Conservation (phyloP, 2,888 invertebrate species). For the Auanema sp. region DNA sequence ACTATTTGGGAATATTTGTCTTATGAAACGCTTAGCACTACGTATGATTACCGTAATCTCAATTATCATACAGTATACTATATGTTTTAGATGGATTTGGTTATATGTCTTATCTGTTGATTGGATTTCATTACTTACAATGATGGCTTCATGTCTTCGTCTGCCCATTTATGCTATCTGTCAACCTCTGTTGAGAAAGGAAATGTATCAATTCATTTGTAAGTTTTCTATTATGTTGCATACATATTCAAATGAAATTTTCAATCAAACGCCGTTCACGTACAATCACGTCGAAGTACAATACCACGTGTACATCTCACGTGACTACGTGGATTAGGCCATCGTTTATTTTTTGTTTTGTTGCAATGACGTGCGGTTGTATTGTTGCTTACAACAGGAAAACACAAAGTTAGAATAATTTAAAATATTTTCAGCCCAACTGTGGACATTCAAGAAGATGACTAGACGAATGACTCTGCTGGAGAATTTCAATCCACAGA, state of each 20-base stretch:
- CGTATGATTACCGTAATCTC: constrained; percentile 21
- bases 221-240: constrained; percentile 7
- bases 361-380: constrained; percentile 5
- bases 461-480: constrained; percentile 21
- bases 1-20: constrained; percentile 46
- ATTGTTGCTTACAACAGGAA: not conserved
- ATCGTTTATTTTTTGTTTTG: not conserved
- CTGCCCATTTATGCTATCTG: constrained; percentile 47
- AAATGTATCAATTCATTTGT: constrained; percentile 40
- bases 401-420: not conserved
- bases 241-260: not conserved
- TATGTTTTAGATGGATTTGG: constrained; percentile 29
- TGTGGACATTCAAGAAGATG: constrained; percentile 21
- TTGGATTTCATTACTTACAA: constrained; percentile 40
- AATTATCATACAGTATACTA: constrained; percentile 8
- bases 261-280: not conserved
- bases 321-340: not conserved
- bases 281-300: not conserved
- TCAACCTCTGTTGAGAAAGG: constrained; percentile 42
- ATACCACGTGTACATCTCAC: not conserved
- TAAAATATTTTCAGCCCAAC: constrained; percentile 20
- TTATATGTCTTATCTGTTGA: constrained; percentile 49
- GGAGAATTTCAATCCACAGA: constrained; percentile 12
- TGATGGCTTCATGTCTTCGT: constrained; percentile 43
- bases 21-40: constrained; percentile 19